Evolutionary conservation across 2,888 invertebrate species (phyloP).

Genomic region (Tromatobia lineatoria): DNA sequence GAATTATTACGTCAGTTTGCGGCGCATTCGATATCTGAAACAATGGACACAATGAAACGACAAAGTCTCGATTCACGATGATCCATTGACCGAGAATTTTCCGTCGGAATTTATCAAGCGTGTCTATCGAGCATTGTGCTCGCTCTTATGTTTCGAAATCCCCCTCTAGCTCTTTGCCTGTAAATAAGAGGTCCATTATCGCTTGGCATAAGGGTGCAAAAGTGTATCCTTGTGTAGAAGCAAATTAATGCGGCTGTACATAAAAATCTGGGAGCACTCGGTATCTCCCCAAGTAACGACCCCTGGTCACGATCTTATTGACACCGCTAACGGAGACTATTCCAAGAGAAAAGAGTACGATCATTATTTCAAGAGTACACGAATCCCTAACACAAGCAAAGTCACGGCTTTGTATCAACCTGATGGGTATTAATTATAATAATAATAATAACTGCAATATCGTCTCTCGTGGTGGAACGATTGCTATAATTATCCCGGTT

Average conservation of each 20-base stretch:
- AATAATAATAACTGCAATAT: conserved; percentile 8
- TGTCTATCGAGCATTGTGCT: background rate
- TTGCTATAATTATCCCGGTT: background rate
- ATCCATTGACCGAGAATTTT: conserved; percentile 55
- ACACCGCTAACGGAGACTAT: background rate
- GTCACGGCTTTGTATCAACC: background rate
- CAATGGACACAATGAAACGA: conserved; percentile 32
- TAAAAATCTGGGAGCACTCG: conserved; percentile 2
- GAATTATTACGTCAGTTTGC: background rate
- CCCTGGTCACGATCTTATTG: conserved; percentile 54
- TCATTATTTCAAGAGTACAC: conserved; percentile 4
- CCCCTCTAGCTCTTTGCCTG: background rate
- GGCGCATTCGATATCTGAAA: background rate
- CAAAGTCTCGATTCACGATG: conserved; percentile 42
- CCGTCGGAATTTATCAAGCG: conserved; percentile 29
- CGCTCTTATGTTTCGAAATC: conserved; percentile 55
- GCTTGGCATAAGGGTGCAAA: conserved; percentile 45
- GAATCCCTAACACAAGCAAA: background rate
- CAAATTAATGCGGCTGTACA: background rate
- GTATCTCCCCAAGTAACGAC: conserved; percentile 39
- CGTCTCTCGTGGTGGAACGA: background rate
- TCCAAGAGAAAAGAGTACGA: conserved; percentile 5
- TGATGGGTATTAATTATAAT: conserved; percentile 15
- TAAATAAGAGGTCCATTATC: background rate
- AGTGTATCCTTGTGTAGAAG: conserved; percentile 57